phyloP scores from a whole-genome alignment of 2,113 vertebrate genomes.

The Thalassarche chlororhynchos region DNA sequence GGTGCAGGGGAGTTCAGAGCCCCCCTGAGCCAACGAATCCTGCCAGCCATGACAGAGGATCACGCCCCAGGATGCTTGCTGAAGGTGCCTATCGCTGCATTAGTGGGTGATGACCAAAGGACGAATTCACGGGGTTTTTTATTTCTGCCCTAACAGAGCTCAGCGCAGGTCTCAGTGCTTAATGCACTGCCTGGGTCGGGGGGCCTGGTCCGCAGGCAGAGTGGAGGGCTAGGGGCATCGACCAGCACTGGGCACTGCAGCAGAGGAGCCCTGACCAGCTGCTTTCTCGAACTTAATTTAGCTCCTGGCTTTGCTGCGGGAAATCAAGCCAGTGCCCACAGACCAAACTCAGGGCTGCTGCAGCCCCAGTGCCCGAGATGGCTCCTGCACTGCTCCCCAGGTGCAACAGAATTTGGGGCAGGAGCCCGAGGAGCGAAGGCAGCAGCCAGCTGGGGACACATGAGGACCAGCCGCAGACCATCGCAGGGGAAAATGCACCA shows the following conservation, averaged over 20 bases:
- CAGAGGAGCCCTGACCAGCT: background rate
- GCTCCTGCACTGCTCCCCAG: background rate
- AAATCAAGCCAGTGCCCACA: background rate
- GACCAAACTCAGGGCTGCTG: background rate
- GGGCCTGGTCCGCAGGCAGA: fast-evolving
- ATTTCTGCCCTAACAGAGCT: background rate
- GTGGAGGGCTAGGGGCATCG: background rate
- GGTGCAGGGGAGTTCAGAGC: background rate
- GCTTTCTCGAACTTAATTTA: background rate
- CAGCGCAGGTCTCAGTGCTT: background rate
- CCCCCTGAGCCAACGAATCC: background rate
- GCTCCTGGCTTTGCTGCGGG: background rate
- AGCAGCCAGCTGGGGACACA: background rate
- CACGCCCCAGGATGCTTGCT: background rate
- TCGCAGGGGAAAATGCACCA: background rate
- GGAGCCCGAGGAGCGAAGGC: background rate
- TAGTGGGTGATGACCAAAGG: no score
- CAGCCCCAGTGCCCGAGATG: background rate
- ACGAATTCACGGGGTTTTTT: fast-evolving
- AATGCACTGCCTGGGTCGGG: no score
- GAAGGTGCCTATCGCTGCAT: background rate
- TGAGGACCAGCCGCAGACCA: background rate
- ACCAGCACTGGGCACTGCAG: background rate
- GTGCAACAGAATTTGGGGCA: background rate
- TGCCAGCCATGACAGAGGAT: background rate